Evolutionary conservation across 2,888 invertebrate species (phyloP), one percentile per base, ranked within the genome.

Genomic region (Lasioglossum zephyrum): DNA sequence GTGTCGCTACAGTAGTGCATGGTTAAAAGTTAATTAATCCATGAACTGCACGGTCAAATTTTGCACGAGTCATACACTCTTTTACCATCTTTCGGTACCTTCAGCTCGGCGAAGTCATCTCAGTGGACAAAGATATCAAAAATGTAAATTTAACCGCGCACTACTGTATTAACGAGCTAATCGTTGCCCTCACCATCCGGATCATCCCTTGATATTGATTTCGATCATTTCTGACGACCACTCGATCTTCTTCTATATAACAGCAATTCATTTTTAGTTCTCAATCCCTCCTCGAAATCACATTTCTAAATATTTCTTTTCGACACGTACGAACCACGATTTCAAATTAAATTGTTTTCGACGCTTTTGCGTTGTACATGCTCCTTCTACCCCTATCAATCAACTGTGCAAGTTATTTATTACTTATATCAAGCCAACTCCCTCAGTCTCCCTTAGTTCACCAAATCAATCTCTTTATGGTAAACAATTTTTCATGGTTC

Each of bases 101-200:
- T 57, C n/a, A n/a, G 57, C n/a, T 57, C n/a, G 57, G n/a, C 57
- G n/a, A 57, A 57, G n/a, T n/a, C 57, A 57, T 57, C 57, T 57
- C n/a, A 9, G 57, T 11, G n/a, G n/a, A 53, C 9, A 53, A 4
- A 9, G 53, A 53, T n/a, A n/a, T n/a, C n/a, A 57, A n/a, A 57
- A 57, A n/a, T 57, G n/a, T n/a, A 11, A n/a, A 57, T 57, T n/a
- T 57, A 57, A 57, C 57, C 57, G 57, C n/a, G n/a, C 57, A 11
- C 57, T 57, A 57, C 57, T 57, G 57, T 57, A 69, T 69, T 69
- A 36, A 39, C 36, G 18, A 69, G 69, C 69, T 22, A 36, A 22
- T 22, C 69, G 22, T 69, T 69, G 39, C 39, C 36, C 22, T 69
- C 39, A 69, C 39, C 69, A 36, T 69, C 36, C 69, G 39, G 4